A percentile compares a stretch with the other conserved stretches of the same genome.
Conservation (phyloP, 2,797 vertebrate species). For the Tenualosa ilisha region DNA sequence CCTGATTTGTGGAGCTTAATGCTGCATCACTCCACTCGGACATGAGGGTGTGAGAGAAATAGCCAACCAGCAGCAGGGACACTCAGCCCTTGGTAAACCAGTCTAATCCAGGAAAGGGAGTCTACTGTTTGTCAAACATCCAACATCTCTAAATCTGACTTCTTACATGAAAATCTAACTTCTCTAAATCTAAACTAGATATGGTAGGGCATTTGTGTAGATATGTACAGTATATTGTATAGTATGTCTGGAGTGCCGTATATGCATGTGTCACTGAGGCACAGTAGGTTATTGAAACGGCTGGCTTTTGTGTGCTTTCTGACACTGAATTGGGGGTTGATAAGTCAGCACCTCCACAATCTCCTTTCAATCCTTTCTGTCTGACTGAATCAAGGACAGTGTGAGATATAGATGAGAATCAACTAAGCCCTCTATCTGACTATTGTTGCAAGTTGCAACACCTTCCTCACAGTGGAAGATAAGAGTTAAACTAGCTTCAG, state of each 20-base stretch:
- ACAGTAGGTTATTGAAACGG: background rate
- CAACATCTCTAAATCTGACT: background rate
- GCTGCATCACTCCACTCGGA: background rate
- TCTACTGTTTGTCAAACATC: too few species aligned
- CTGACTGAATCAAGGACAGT: background rate
- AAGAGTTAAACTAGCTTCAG: background rate
- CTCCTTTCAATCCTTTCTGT: background rate
- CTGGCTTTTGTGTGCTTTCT: background rate
- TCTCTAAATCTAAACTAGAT: too few species aligned
- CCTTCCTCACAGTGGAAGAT: background rate
- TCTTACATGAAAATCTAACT: background rate
- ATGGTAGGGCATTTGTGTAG: background rate
- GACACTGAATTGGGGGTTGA: background rate
- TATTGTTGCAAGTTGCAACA: background rate
- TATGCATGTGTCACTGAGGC: background rate
- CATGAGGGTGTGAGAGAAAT: background rate
- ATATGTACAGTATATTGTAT: background rate
- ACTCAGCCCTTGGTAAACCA: background rate
- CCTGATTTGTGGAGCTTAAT: background rate
- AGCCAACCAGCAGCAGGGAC: slow-evolving; percentile 12
- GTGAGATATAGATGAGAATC: background rate
- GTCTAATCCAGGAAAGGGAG: background rate
- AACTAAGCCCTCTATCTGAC: background rate
- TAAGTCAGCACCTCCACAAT: background rate
- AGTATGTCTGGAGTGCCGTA: background rate